Percentiles rank a stretch among this genome's conserved stretches.
These are phyloP conservation scores for Pachypsylla venusta DNA, from an alignment of 1,140 invertebrate species.

Conservation along the genomic window DNA sequence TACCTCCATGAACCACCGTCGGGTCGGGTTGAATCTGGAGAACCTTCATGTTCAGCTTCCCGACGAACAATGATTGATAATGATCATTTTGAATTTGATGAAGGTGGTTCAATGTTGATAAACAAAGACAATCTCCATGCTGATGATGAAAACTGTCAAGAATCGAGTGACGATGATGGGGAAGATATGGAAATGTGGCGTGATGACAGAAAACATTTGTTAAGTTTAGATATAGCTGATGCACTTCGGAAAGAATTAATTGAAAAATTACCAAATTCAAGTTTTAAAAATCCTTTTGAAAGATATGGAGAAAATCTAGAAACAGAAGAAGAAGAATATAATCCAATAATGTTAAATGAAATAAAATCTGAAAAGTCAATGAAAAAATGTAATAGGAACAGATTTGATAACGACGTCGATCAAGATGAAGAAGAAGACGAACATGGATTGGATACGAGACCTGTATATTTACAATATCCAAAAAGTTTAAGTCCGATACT, in stretches of 20 bases:
- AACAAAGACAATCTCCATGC: conserved; percentile 4
- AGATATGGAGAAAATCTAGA: too few relatives aligned
- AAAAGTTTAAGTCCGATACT: conserved; percentile 43
- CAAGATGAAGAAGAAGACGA: conserved; percentile 27
- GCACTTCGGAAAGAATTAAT: conserved; percentile 51
- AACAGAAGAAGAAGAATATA: not conserved
- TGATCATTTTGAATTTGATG: too few relatives aligned
- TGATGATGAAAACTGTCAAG: not conserved
- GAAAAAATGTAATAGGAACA: too few relatives aligned
- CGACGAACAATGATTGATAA: too few relatives aligned
- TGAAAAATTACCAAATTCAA: conserved; percentile 41
- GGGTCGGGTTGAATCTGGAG: not conserved
- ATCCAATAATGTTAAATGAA: too few relatives aligned
- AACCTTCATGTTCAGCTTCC: not conserved
- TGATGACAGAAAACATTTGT: not conserved
- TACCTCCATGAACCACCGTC: conserved; percentile 1
- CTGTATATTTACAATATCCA: conserved; percentile 22
- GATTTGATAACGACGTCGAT: conserved; percentile 36
- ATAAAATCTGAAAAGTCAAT: too few relatives aligned
- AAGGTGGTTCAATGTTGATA: too few relatives aligned
- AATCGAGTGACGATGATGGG: conserved; percentile 9
- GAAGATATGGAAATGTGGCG: conserved; percentile 16
- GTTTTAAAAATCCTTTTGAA: conserved; percentile 1
- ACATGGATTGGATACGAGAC: conserved; percentile 23
- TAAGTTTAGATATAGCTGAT: conserved; percentile 14